Evolutionary conservation across 1,140 invertebrate genomes (phyloP), one percentile per base, ranked within the genome.

Genomic region (Trichomalopsis sarcophagae): DNA sequence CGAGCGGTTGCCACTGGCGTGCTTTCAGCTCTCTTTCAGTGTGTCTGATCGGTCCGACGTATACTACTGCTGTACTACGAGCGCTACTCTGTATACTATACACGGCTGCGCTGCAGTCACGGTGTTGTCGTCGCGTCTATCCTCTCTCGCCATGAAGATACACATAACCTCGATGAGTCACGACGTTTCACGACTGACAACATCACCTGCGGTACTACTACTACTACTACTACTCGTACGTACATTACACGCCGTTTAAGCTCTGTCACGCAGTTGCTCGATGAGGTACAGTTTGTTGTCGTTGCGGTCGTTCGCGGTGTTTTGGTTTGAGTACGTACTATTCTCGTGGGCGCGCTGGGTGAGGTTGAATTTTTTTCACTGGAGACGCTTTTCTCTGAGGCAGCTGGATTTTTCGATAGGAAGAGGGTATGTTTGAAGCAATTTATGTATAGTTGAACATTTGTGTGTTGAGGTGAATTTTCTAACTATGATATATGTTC

Each of bases 1-100:
- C 88, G 88, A 88, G 89, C 88, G 89, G 91, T 91, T 89, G 87
- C 86, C 85, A 71, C 9, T 33, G 23, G 3, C 17, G 47, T 30
- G 27, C 71, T 17, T 50, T 17, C 66, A n/a, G 14, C 1, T 21
- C 17, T 81, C 66, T 27, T 36, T 27, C 79, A 68, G 36, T 47
- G 33, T 69, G 66, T 81, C 55, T 81, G 13, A 14, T 23, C 69
- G 11, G 13, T 36, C 5, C 2, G 68, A 71, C 23, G 7, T 33
- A 13, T 71, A 71, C 68, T 33, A 27, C 30, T 33, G 68, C 23
- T 71, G 10, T 13, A 17, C 66, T 13, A 17, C 66, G n/a, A 11
- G 7, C 66, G 9, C 55, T 62, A 7, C 55, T 71, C 33, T 36
- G 3, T 36, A 36, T 36, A 71, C 68, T 30, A 23, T 30, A 21